phyloP scores from a whole-genome alignment of 1,140 invertebrate species.

The Caenorhabditis latens region DNA sequence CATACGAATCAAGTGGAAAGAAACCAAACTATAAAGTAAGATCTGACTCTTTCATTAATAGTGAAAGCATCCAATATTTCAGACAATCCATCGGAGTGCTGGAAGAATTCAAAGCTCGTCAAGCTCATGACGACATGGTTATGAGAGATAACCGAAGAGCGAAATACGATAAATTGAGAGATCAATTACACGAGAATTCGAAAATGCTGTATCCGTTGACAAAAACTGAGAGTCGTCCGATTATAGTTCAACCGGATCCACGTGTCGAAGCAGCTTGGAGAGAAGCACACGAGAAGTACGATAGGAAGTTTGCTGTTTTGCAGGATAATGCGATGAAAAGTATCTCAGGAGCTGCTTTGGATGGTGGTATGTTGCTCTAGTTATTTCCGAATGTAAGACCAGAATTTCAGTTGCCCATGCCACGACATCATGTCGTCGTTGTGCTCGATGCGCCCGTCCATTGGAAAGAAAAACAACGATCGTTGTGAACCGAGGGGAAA shows the following conservation, averaged over 20 bases:
- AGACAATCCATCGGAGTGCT: conserved; percentile 55
- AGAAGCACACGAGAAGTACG: conserved; percentile 64
- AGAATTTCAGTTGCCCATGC: conserved; percentile 33
- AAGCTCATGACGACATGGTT: conserved; percentile 57
- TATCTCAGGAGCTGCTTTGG: conserved; percentile 57
- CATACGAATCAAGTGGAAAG: conserved; percentile 60
- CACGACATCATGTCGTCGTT: conserved; percentile 40
- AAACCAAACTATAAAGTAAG: conserved; percentile 58
- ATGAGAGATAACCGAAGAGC: conserved; percentile 49
- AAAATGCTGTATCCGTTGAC: conserved; percentile 42
- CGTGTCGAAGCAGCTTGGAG: conserved; percentile 63
- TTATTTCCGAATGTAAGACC: neutral
- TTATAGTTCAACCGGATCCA: conserved; percentile 45
- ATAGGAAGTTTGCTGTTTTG: conserved; percentile 57
- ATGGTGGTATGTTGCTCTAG: neutral
- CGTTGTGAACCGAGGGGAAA: conserved; percentile 36
- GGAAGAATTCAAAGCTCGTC: conserved; percentile 63
- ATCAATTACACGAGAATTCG: conserved; percentile 59
- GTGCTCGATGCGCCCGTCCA: conserved; percentile 38
- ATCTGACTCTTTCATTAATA: neutral
- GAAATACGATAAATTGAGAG: conserved; percentile 58
- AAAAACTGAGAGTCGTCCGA: conserved; percentile 19
- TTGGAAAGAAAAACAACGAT: conserved; percentile 11
- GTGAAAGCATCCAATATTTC: neutral
- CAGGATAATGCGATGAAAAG: conserved; percentile 59